Evolutionary conservation across 2,113 vertebrate genomes (phyloP), one percentile per base, ranked within the genome.

Genomic region (Pantherophis guttatus): DNA sequence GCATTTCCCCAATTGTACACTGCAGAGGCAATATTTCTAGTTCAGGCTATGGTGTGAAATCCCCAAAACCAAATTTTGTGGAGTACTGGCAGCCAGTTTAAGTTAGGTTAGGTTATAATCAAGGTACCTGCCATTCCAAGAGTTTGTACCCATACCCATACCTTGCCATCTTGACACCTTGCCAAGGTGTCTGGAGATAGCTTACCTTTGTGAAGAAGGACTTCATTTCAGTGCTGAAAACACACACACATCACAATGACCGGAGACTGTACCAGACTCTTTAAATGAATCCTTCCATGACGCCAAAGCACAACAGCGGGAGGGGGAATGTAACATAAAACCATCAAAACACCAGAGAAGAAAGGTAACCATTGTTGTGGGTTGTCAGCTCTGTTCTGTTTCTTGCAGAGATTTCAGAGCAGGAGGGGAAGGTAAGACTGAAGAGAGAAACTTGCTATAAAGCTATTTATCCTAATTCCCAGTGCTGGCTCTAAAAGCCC

Each of bases 341-440:
- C 98, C 98, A 98, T 96, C 97, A 98, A 98, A 99, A 99, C 98
- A 98, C 93, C 91, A 97, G 95, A 97, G 97, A 97, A 98, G 98
- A 98, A 98, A 98, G 98, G 96, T 90, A 97, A 97, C 97, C 98
- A 98, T 98, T 99, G 97, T 98, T 95, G 85, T 6, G 91, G 87
- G 92, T 94, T 58, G 19, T 96, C 96, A 94, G 97, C 96, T 95
- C 94, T 94, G 92, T 91, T 7, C 94, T 95, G 94, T 92, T 17
- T 95, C 96, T 94, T 58, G 97, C 95, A 86, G 96, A 96, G 94
- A 96, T 93, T 88, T 87, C 53, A 0, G 86, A 94, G 53, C 65
- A 57, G 39, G 57, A 39, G 26, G 12, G 55, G 17, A 33, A 95
- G 12, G 92, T 92, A 95, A 19, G 88, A 93, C 86, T 90, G 90